Percentiles rank a stretch among this genome's conserved stretches.
These are phyloP conservation scores for Disparrhopalites patrizii DNA, from an alignment of 2,888 invertebrate species.

Conservation along the genomic window DNA sequence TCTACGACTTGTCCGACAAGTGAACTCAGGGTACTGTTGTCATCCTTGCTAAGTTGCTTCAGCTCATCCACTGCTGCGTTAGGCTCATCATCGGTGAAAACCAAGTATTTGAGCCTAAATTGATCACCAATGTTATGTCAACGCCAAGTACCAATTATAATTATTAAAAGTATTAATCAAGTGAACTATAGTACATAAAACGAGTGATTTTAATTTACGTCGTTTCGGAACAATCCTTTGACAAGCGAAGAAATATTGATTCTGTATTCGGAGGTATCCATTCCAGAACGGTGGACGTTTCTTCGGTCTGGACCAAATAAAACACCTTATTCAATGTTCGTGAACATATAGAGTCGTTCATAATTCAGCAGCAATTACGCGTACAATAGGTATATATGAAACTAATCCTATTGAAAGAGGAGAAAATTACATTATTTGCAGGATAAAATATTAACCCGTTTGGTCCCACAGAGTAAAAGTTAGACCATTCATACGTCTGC, in stretches of 20 bases:
- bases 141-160: background rate
- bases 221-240: too few relatives aligned
- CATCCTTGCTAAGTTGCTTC: too few relatives aligned
- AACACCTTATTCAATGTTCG: too few relatives aligned
- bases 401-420: too few relatives aligned
- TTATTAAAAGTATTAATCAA: background rate
- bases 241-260: background rate
- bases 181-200: too few relatives aligned
- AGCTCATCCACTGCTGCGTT: background rate
- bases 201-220: too few relatives aligned
- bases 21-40: too few relatives aligned
- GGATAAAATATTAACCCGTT: slow-evolving; percentile 9
- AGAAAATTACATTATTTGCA: background rate
- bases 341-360: too few relatives aligned
- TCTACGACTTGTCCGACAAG: background rate
- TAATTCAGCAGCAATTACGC: too few relatives aligned
- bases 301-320: background rate
- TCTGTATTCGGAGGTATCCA: background rate
- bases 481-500: background rate
- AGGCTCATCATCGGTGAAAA: background rate
- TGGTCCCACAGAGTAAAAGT: background rate
- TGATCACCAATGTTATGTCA: too few relatives aligned
- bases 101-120: background rate
- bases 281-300: background rate
- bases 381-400: too few relatives aligned